Percentiles rank a stretch among this genome's conserved stretches.
Evolutionary conservation across 2,113 vertebrate genomes (phyloP).

Genomic region (Pipra filicauda): DNA sequence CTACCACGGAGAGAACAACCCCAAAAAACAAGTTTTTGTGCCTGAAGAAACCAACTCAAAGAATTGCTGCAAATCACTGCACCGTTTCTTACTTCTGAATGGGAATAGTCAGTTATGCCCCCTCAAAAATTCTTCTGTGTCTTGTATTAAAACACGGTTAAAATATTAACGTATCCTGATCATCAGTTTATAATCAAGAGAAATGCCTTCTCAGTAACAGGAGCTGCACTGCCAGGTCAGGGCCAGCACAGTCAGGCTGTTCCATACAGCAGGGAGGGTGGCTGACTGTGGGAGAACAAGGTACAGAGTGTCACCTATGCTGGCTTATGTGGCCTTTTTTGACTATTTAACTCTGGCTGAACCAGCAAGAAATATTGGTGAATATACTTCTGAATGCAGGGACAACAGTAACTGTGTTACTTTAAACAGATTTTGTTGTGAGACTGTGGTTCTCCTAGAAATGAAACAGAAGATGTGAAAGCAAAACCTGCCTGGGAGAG

Average conservation of each 20-base stretch:
- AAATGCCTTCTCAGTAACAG: neutral
- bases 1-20: neutral
- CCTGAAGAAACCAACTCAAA: neutral
- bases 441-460: neutral
- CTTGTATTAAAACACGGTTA: neutral
- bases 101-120: neutral
- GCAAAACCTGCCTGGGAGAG: neutral
- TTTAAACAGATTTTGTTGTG: neutral
- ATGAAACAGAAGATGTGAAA: neutral
- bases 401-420: neutral
- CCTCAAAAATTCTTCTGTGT: neutral
- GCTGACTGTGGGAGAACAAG: neutral
- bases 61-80: neutral
- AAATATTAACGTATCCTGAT: neutral
- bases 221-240: neutral
- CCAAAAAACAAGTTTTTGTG: neutral
- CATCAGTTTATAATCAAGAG: neutral
- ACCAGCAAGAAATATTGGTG: neutral
- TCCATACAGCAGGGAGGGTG: neutral
- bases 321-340: neutral
- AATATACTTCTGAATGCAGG: neutral
- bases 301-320: neutral
- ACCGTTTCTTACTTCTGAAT: neutral
- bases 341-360: neutral
- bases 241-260: neutral